These are phyloP conservation scores for Thymelicus sylvestris DNA, from an alignment of 2,888 invertebrate species.

Conservation along the genomic window DNA sequence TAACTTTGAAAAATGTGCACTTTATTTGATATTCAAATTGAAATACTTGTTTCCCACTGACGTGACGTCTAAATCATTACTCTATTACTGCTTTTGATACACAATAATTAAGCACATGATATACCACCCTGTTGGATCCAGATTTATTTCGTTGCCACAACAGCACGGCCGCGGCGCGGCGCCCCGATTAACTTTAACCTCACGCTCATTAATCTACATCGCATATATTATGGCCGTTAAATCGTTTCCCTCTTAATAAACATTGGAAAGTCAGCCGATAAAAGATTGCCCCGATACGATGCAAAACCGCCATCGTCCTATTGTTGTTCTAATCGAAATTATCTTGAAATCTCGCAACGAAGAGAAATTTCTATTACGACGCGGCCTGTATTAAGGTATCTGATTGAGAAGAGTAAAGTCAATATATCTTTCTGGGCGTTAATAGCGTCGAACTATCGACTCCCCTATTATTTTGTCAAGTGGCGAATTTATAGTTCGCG, in stretches of 20 bases:
- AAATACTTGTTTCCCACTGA: no score
- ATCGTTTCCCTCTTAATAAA: conserved; percentile 29
- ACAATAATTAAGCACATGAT: no score
- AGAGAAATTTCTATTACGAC: conserved; percentile 63
- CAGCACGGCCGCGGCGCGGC: background rate
- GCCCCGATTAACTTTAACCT: background rate
- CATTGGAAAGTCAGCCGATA: conserved; percentile 26
- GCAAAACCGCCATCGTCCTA: conserved; percentile 36
- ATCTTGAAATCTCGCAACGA: conserved; percentile 43
- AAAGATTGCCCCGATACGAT: conserved; percentile 30
- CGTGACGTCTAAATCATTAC: no score
- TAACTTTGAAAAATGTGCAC: no score
- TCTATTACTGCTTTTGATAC: no score
- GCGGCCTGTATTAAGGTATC: conserved; percentile 78
- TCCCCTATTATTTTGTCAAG: conserved; percentile 84
- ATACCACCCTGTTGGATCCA: background rate
- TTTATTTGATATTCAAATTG: no score
- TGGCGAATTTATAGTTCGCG: conserved; percentile 78
- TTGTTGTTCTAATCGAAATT: conserved; percentile 40
- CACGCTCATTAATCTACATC: conserved; percentile 11
- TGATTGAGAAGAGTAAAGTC: conserved; percentile 78
- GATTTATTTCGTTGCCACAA: background rate
- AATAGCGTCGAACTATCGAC: conserved; percentile 78
- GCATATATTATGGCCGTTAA: conserved; percentile 17
- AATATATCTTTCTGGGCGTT: conserved; percentile 82